Percentiles rank a stretch among this genome's conserved stretches.
These are phyloP conservation scores for Pristionchus japonicus DNA, from an alignment of 2,888 invertebrate species.

Conservation along the genomic window DNA sequence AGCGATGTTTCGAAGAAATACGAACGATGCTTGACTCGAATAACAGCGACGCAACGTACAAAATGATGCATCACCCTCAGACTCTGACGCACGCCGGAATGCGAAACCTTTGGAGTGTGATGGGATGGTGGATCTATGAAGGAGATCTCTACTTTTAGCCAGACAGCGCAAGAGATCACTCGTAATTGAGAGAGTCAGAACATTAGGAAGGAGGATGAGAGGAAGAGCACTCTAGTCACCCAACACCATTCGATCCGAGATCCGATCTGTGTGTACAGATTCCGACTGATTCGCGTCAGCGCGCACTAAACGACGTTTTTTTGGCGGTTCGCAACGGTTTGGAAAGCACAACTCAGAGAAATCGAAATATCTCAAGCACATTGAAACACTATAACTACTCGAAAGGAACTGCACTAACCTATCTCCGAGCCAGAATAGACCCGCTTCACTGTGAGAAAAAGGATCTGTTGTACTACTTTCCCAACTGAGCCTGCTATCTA, in stretches of 20 bases:
- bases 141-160: too few species aligned
- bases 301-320: too few species aligned
- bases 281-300: background rate
- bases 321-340: too few species aligned
- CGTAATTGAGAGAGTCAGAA: too few species aligned
- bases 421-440: background rate
- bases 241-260: background rate
- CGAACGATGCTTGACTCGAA: too few species aligned
- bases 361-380: too few species aligned
- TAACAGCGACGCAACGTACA: too few species aligned
- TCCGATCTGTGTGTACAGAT: background rate
- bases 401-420: background rate
- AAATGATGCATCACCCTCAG: background rate
- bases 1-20: too few species aligned
- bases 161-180: too few species aligned
- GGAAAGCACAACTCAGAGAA: too few species aligned
- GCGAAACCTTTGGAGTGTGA: background rate
- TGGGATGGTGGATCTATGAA: background rate
- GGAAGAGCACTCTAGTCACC: conserved; percentile 6
- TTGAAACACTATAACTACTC: background rate
- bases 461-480: too few species aligned
- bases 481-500: too few species aligned
- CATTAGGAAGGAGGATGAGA: background rate
- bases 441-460: background rate
- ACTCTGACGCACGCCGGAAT: background rate